phyloP scores from a whole-genome alignment of 92 coral and sea anemone species.

The Paramuricea clavata region DNA sequence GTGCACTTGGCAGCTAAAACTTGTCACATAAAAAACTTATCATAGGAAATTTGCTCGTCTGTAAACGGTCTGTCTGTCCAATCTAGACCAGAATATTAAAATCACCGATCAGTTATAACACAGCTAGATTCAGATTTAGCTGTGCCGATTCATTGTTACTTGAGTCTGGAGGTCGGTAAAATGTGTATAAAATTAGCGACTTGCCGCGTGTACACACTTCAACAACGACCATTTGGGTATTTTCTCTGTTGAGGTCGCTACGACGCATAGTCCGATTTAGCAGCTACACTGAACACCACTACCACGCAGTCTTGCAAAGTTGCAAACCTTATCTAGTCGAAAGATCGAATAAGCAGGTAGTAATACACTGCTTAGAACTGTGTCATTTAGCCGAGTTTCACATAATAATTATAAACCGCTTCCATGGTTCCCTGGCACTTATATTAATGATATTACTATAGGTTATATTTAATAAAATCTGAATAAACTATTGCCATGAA shows the following conservation, averaged over 20 bases:
- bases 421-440: no score
- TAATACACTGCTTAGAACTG: no score
- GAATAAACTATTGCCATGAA: no score
- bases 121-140: slow-evolving; percentile 54
- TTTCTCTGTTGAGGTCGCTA: slow-evolving; percentile 52
- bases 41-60: slow-evolving; percentile 2
- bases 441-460: no score
- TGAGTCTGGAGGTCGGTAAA: slow-evolving; percentile 67
- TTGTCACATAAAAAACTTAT: no score
- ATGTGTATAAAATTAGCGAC: slow-evolving; percentile 52
- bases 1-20: no score
- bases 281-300: slow-evolving; percentile 59
- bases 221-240: slow-evolving; percentile 58
- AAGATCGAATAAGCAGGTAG: no score
- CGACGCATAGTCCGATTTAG: slow-evolving; percentile 52
- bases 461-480: no score
- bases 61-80: no score
- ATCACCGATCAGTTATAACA: slow-evolving; percentile 57
- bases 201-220: slow-evolving; percentile 41
- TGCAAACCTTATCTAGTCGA: no score
- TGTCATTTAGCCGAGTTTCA: no score
- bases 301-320: slow-evolving; percentile 23
- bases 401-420: no score
- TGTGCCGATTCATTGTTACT: slow-evolving; percentile 24
- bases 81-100: slow-evolving; percentile 47